phyloP scores from a whole-genome alignment of 2,888 invertebrate species.

The Plebejus melissa region DNA sequence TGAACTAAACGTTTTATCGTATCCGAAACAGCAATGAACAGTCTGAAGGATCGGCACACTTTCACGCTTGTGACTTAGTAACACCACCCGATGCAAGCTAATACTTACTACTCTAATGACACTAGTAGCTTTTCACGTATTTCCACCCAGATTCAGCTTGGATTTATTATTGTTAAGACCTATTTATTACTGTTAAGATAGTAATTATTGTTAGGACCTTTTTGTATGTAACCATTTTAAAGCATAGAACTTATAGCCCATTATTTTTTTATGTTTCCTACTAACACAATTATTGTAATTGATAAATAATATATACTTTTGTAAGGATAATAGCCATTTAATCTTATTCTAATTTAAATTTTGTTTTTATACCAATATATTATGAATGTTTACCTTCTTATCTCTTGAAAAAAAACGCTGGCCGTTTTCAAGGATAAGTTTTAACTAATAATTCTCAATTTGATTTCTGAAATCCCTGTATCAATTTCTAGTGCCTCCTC shows the following conservation, averaged over 20 bases:
- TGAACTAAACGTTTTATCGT: not conserved
- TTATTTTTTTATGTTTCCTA: not conserved
- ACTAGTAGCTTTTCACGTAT: constrained; percentile 12
- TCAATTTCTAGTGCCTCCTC: constrained; percentile 76
- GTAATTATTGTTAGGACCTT: not conserved
- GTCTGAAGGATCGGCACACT: constrained; percentile 43
- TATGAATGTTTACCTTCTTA: no score
- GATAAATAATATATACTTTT: no score
- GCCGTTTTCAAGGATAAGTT: not conserved
- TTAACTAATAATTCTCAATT: not conserved
- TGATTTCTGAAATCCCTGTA: not conserved
- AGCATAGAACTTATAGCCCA: no score
- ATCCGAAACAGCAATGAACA: constrained; percentile 48
- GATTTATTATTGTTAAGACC: not conserved
- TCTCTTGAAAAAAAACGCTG: no score
- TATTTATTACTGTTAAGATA: not conserved
- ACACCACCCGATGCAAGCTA: constrained; percentile 26
- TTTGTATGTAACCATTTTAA: not conserved
- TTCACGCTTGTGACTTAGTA: constrained; percentile 38
- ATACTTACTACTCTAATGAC: constrained; percentile 17
- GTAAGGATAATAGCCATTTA: no score
- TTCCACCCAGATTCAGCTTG: not conserved
- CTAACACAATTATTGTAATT: no score
- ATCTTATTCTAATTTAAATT: not conserved
- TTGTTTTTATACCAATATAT: no score